Conservation (phyloP, 2,113 vertebrate species). For the Ailuropoda melanoleuca region DNA sequence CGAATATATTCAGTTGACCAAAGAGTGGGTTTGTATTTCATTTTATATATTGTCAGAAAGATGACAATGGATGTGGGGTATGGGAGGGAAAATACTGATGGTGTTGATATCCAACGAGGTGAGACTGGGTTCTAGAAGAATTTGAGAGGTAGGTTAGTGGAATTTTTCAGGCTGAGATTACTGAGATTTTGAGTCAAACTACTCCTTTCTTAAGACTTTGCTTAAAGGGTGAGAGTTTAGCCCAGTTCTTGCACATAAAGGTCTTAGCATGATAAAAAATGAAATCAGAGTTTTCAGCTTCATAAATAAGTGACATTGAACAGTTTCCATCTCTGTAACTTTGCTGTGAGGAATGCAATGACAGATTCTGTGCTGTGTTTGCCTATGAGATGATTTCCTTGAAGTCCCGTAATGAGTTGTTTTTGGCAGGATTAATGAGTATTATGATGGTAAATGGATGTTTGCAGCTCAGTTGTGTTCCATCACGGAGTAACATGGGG, state of each 20-base stretch:
- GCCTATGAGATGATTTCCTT: constrained; percentile 98
- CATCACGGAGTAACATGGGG: constrained; percentile 94
- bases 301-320: constrained; percentile 83
- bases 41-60: background rate
- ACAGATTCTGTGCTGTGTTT: constrained; percentile 95
- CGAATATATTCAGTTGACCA: background rate
- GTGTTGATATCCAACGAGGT: background rate
- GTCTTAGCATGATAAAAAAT: constrained; percentile 76
- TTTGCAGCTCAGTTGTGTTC: constrained; percentile 94
- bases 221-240: background rate
- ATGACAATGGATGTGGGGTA: background rate
- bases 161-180: background rate
- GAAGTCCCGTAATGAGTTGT: constrained; percentile 97
- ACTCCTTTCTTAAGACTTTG: constrained; percentile 18
- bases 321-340: constrained; percentile 84
- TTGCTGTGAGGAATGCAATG: constrained; percentile 86
- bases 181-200: background rate
- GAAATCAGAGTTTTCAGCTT: constrained; percentile 81
- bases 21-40: background rate
- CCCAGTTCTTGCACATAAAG: constrained; percentile 65
- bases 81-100: background rate
- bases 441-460: constrained; percentile 97
- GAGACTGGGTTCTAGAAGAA: background rate
- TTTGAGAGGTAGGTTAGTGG: background rate
- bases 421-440: constrained; percentile 99